Evolutionary conservation across 2,888 invertebrate genomes (phyloP), one percentile per base, ranked within the genome.

Genomic region (Erebia epiphron): DNA sequence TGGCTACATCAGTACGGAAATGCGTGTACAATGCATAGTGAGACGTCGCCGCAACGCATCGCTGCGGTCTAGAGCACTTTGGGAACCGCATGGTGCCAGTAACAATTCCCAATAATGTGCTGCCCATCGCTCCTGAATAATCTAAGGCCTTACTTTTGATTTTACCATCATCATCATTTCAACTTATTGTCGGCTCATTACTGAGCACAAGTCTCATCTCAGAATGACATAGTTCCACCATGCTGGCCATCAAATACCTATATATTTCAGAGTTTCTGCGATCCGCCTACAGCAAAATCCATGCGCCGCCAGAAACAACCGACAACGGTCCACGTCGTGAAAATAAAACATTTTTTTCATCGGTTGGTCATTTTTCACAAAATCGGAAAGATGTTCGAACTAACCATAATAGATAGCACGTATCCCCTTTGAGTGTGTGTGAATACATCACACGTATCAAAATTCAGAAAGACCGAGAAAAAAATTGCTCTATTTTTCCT

Each of bases 41-140:
- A 57, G 69, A 79, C 72, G 70, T 73, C 70, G 67, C 80, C 82
- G 74, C 82, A 83, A 80, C 82, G 83, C 80, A 82, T 80, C 81
- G 84, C 83, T 80, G 88, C 80, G 87, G 88, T 83, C 76, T 77
- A 77, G 73, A 81, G 79, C 80, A 85, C 84, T 86, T 84, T 79
- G 80, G 81, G 73, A 77, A 77, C 77, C 80, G 75, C 79, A 77
- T 75, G 71, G 72, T 72, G 69, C 82, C 82, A 77, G 85, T 82
- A 83, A 85, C 83, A 80, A 83, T 82, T 77, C 75, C 78, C 77
- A 78, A 73, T 76, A 81, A 66, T 66, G 54, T 41, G 62, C 49
- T 62, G 62, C 18, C 66, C 21, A 46, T 66, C 43, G 18, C 16
- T 54, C 21, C 54, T 18, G 14, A 66, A 57, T 66, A 66, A 43